A percentile compares a stretch with the other conserved stretches of the same genome.
These are phyloP conservation scores for Cherax destructor DNA, from an alignment of 1,140 invertebrate genomes.

Conservation along the genomic window DNA sequence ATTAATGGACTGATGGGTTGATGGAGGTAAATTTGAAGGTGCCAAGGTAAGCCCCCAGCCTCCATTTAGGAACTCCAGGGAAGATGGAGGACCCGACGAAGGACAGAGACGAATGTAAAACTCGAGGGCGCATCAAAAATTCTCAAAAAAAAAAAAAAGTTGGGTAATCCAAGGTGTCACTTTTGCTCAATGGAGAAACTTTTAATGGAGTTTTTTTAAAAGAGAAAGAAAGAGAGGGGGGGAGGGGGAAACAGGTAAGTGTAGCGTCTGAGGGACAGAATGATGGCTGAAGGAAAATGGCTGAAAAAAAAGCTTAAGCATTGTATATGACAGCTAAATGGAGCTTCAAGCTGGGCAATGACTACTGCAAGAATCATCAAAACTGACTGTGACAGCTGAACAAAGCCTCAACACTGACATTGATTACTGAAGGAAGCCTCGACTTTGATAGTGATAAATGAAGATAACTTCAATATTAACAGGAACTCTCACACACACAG, in stretches of 20 bases:
- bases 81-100: neutral
- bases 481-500: neutral
- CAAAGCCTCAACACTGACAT: no score
- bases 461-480: no score
- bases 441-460: no score
- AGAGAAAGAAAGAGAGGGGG: constrained; percentile 1
- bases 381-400: no score
- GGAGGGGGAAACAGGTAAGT: neutral
- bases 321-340: neutral
- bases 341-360: no score
- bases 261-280: neutral
- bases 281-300: neutral
- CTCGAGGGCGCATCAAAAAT: neutral
- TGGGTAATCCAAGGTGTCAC: constrained; percentile 33
- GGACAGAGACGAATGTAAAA: neutral
- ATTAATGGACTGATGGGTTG: neutral
- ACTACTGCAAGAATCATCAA: no score
- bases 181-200: constrained; percentile 38
- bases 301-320: neutral
- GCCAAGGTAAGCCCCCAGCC: neutral
- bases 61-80: neutral
- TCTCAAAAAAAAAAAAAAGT: neutral
- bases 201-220: constrained; percentile 6
- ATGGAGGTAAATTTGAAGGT: neutral
- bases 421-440: no score